Evolutionary conservation across 2,888 invertebrate genomes (phyloP).

Genomic region (Alloscopus bannaensis): DNA sequence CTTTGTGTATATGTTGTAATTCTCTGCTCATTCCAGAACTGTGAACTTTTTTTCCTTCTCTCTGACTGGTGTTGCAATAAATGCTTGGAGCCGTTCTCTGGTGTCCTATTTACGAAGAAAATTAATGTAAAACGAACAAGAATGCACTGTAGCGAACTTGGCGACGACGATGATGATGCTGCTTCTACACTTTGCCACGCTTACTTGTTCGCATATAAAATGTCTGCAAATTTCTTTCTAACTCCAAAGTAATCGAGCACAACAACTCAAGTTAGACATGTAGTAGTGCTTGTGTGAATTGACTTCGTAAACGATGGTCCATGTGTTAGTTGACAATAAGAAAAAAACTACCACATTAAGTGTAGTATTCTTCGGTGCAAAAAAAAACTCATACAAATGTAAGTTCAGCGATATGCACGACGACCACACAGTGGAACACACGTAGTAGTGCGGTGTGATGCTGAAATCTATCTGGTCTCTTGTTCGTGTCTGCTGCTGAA

Average conservation of each 20-base stretch:
- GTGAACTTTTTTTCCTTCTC: no score
- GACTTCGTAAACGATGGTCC: conserved; percentile 12
- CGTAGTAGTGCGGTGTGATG: conserved; percentile 20
- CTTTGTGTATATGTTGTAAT: no score
- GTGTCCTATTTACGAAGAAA: conserved; percentile 27
- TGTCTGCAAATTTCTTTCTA: no score
- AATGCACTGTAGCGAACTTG: conserved; percentile 14
- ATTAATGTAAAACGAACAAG: conserved; percentile 11
- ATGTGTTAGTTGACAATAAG: no score
- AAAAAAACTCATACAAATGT: no score
- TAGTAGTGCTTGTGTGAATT: neutral
- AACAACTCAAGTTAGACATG: neutral
- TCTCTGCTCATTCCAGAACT: no score
- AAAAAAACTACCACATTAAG: no score
- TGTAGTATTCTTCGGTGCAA: no score
- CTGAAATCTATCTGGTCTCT: conserved; percentile 38
- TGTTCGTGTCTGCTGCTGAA: conserved; percentile 34
- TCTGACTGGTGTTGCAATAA: no score
- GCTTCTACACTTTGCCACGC: neutral
- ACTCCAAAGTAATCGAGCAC: no score
- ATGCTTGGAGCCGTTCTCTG: neutral
- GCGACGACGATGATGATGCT: neutral
- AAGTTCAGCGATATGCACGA: neutral
- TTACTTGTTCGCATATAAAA: no score
- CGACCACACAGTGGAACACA: neutral